A percentile compares a stretch with the other conserved stretches of the same genome.
Conservation (phyloP, 2,888 invertebrate species). For the Scaptomyza caliginosa region DNA sequence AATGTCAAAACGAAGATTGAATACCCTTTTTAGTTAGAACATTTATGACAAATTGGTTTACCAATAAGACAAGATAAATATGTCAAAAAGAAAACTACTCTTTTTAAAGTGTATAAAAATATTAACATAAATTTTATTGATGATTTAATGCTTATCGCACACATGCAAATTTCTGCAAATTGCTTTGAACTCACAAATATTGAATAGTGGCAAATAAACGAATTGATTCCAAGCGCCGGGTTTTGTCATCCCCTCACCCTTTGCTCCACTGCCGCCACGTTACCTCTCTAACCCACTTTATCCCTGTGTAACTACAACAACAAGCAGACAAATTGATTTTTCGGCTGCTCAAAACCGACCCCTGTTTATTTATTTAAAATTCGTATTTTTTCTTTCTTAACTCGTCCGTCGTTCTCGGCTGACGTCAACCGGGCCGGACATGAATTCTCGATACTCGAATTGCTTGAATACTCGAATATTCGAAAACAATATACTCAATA, state of each 20-base stretch:
- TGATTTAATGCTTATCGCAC: constrained; percentile 47
- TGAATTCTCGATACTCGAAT: constrained; percentile 5
- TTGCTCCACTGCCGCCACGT: background rate
- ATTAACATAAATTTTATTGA: constrained; percentile 32
- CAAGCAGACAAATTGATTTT: constrained; percentile 56
- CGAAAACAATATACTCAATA: background rate
- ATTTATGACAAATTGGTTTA: too few species aligned
- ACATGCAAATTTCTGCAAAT: constrained; percentile 38
- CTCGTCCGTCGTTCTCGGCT: constrained; percentile 35
- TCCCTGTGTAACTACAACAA: constrained; percentile 27
- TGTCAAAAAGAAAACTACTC: background rate
- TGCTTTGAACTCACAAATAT: constrained; percentile 48
- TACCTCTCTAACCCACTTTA: background rate
- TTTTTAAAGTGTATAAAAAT: constrained; percentile 4
- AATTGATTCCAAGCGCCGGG: constrained; percentile 32
- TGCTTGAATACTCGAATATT: background rate
- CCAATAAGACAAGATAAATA: background rate
- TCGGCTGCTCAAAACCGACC: constrained; percentile 3
- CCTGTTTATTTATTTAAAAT: constrained; percentile 57
- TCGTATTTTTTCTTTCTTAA: constrained; percentile 44
- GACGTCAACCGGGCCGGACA: constrained; percentile 51
- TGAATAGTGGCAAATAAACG: constrained; percentile 46
- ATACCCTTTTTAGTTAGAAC: constrained; percentile 22
- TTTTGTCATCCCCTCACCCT: background rate
- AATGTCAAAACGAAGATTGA: background rate